Evolutionary conservation across 2,888 invertebrate genomes (phyloP), one percentile per base, ranked within the genome.

Genomic region (Geotrupes spiniger): DNA sequence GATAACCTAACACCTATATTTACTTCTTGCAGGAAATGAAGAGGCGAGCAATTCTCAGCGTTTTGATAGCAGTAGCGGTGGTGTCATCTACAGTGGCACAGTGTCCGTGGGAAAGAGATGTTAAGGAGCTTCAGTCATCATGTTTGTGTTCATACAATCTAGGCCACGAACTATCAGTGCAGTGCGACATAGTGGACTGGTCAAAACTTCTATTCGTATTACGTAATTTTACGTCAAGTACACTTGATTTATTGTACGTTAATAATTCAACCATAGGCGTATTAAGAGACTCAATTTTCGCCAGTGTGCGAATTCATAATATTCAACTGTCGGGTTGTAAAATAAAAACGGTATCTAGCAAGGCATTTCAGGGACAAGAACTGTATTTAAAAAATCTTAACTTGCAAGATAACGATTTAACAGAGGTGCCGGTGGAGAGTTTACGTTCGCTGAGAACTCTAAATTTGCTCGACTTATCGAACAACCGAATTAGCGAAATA

Each of bases 171-270:
- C 77, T 93, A 9, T 91, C 91, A 25, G 87, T 93, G 55, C 92
- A 93, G 74, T 93, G 92, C 73, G 91, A 92, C 74, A 87, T 89
- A 80, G 91, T 92, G 49, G 86, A 91, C 64, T 91, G 89, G 70
- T 74, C 80, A 36, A 78, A 81, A 56, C 77, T 94, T n/a, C 70
- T 92, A 59, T 75, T 81, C 46, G 86, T 89, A 17, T 76, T 89
- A 70, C 82, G 87, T 66, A 80, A 81, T 60, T 82, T 84, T 75
- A 81, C 85, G 14, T 77, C 79, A 54, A 77, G 79, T 57, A 82
- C 82, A 44, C 78, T 94, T 57, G 93, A 93, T 72, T 78, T 93
- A 55, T 80, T 94, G 28, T 92, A 93, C 71, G 81, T 94, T 52
- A 92, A 92, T 74, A 93, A 93, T 74, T 89, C 92, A 42, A 87